These are phyloP conservation scores for Mionectes olivaceus DNA, from an alignment of 2,797 vertebrate genomes.

Conservation along the genomic window DNA sequence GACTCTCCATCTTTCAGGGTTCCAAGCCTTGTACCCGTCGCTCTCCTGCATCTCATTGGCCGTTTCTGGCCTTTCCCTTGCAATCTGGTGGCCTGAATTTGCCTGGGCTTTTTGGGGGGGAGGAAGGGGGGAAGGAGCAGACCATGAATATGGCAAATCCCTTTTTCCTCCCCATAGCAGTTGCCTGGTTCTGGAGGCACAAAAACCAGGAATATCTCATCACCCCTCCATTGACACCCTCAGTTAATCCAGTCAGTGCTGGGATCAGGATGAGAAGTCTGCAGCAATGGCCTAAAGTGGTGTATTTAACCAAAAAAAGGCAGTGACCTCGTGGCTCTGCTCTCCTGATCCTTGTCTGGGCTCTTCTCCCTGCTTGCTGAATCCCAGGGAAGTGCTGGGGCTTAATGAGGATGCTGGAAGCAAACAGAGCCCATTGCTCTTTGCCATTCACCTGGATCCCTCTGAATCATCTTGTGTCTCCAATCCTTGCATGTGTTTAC, in stretches of 20 bases:
- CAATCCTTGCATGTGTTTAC: not conserved
- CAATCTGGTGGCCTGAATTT: not conserved
- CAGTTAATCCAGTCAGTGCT: not conserved
- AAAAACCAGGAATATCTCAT: not conserved
- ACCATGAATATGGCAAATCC: not conserved
- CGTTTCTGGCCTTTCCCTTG: not conserved
- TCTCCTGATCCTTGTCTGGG: not conserved
- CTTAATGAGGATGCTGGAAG: not conserved
- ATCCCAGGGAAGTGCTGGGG: fast-evolving
- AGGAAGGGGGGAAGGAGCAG: not conserved
- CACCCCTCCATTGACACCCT: not conserved
- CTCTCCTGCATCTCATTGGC: not conserved
- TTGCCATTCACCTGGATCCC: not conserved
- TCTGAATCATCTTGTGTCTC: not conserved
- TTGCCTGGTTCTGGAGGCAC: not conserved
- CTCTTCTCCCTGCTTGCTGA: not conserved
- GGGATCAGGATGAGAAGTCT: not conserved
- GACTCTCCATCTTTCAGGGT: not conserved
- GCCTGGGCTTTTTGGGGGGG: not conserved
- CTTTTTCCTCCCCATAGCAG: not conserved
- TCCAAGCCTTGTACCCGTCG: fast-evolving
- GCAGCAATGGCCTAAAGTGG: not conserved
- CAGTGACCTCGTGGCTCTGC: fast-evolving
- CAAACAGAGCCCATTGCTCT: fast-evolving
- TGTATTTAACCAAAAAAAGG: not conserved